Conservation (phyloP, 2,113 vertebrate genomes). For the Eurystomus gularis region DNA sequence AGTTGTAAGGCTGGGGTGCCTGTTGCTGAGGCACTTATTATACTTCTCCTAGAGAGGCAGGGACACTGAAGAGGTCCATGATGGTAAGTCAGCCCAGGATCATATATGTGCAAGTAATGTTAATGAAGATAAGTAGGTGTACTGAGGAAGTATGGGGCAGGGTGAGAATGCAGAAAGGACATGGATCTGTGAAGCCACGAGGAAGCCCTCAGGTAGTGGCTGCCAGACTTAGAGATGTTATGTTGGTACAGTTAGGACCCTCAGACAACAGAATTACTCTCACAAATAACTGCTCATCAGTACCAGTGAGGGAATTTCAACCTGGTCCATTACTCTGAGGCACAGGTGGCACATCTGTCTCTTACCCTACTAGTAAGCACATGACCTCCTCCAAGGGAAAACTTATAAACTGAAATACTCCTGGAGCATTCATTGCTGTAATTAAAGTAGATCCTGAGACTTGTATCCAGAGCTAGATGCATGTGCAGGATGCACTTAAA, state of each 20-base stretch:
- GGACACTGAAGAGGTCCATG: background rate
- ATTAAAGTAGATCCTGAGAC: background rate
- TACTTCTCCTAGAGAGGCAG: background rate
- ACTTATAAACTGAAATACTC: background rate
- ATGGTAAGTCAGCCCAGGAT: background rate
- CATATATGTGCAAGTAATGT: background rate
- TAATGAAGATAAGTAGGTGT: background rate
- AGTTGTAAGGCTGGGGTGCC: background rate
- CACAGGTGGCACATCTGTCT: background rate
- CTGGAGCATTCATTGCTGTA: background rate
- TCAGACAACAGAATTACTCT: background rate
- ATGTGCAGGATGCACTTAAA: background rate
- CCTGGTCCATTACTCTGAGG: background rate
- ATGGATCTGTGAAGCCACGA: background rate
- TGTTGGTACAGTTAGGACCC: background rate
- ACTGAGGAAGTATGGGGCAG: background rate
- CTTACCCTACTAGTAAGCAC: background rate
- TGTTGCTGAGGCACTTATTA: background rate
- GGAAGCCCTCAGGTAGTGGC: background rate
- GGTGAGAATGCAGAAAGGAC: background rate
- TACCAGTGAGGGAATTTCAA: background rate
- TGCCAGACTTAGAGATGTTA: background rate
- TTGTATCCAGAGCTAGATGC: background rate
- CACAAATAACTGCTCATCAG: background rate
- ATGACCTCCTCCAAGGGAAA: background rate